Base-by-base conservation (phyloP, 2,888 invertebrate genomes). In the Noctua janthina region DNA sequence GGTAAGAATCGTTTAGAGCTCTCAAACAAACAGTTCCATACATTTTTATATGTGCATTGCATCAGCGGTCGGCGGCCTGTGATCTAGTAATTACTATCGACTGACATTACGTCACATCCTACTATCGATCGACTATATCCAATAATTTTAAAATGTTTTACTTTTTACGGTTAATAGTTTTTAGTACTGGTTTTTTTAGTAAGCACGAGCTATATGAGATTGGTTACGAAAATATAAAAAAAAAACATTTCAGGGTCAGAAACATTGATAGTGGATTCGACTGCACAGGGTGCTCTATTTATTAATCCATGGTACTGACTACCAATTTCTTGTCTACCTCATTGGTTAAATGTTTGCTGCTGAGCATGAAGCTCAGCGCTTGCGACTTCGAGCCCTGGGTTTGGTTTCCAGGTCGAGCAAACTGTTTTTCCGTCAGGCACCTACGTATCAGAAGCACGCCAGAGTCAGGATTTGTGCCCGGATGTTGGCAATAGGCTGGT, bases 51-150 rank as follows among this genome's bases (percentile, higher is more conserved):
- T 84, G 43, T 35, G 64, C 67, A 68, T 85, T 81, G 76, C 78
- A 71, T 81, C 68, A 87, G 59, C 62, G 62, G 76, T 70, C 86
- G 86, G 87, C 70, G 1, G 59, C 79, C 10, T 87, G 54, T 85
- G 86, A 86, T 86, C 81, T 84, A 54, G 75, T 79, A 84, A 87
- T 86, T 81, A 85, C 81, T 77, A 87, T 75, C 74, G 83, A 81
- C 76, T 62, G 64, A 13, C 59, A 62, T 87, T 83, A 77, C 86
- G 71, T 75, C 81, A 86, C 56, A 81, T 86, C 86, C 87, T 84
- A 83, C 69, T 29, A 54, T 54, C 82, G 51, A 67, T 74, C 66
- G 68, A 59, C 49, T 29, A 29, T 74, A 62, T 20, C 69, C n/a
- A 56, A 64, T 20, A 62, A 62, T 29, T 59, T 71, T 70, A 35